Evolutionary conservation across 2,888 invertebrate genomes (phyloP).

Genomic region (Noctua comes): DNA sequence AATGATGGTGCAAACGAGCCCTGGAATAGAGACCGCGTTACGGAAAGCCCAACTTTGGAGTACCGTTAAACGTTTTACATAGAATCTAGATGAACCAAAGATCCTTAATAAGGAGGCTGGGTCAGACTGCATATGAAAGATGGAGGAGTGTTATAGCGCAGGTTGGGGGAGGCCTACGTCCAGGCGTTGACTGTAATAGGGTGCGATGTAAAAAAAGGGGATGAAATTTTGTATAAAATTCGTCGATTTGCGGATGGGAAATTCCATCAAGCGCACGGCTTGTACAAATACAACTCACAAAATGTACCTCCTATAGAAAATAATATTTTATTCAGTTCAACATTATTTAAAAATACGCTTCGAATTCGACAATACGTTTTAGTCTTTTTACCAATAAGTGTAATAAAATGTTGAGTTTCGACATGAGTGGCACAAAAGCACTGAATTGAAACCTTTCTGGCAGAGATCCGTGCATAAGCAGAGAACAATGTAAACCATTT

Average conservation of each 20-base stretch:
- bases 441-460: constrained; percentile 51
- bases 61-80: not conserved
- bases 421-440: constrained; percentile 29
- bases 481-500: constrained; percentile 46
- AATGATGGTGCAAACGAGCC: not conserved
- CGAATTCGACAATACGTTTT: constrained; percentile 19
- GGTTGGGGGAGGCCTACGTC: not conserved
- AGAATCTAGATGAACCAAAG: not conserved
- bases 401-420: constrained; percentile 32
- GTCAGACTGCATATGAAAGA: not conserved
- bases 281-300: not conserved
- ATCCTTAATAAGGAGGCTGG: not conserved
- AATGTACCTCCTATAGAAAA: not conserved
- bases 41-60: not conserved
- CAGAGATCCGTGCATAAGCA: constrained; percentile 29
- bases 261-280: not conserved
- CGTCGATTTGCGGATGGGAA: not conserved
- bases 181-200: not conserved
- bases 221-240: not conserved
- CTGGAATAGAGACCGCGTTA: not conserved
- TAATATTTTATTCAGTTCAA: not conserved
- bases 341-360: constrained; percentile 16
- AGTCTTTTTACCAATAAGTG: constrained; percentile 5
- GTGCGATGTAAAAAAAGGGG: not conserved
- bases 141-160: not conserved